Evolutionary conservation across 2,888 invertebrate genomes (phyloP).

Genomic region (Perithous albicinctus): DNA sequence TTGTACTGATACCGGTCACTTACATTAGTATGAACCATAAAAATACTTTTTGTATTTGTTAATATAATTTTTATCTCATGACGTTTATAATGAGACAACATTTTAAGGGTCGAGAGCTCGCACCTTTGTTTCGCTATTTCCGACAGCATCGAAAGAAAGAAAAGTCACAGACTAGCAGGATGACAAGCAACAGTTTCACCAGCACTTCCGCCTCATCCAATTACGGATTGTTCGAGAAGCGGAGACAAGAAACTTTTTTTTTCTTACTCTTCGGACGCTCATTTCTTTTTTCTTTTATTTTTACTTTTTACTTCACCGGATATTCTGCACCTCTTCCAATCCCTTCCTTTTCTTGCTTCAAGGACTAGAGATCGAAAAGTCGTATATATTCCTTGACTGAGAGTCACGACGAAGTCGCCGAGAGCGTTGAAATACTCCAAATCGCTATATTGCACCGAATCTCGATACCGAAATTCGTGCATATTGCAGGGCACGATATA

Average conservation of each 20-base stretch:
- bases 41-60: neutral
- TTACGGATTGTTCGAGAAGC: constrained; percentile 54
- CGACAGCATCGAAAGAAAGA: neutral
- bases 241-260: constrained; percentile 43
- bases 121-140: constrained; percentile 29
- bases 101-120: constrained; percentile 14
- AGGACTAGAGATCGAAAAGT: constrained; percentile 49
- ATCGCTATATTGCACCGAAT: constrained; percentile 16
- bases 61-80: neutral
- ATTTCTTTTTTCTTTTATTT: constrained; percentile 30
- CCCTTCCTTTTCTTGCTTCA: constrained; percentile 19
- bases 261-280: neutral
- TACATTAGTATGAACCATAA: no score
- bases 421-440: constrained; percentile 18
- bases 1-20: no score
- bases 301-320: constrained; percentile 28
- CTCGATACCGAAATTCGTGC: constrained; percentile 55
- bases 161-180: neutral
- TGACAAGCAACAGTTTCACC: constrained; percentile 39
- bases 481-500: constrained; percentile 5
- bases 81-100: constrained; percentile 21
- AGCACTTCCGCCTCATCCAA: constrained; percentile 48
- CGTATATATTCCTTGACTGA: neutral
- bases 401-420: constrained; percentile 1
- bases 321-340: neutral